Conservation (phyloP, 2,888 invertebrate species). For the Heliconius sara region DNA sequence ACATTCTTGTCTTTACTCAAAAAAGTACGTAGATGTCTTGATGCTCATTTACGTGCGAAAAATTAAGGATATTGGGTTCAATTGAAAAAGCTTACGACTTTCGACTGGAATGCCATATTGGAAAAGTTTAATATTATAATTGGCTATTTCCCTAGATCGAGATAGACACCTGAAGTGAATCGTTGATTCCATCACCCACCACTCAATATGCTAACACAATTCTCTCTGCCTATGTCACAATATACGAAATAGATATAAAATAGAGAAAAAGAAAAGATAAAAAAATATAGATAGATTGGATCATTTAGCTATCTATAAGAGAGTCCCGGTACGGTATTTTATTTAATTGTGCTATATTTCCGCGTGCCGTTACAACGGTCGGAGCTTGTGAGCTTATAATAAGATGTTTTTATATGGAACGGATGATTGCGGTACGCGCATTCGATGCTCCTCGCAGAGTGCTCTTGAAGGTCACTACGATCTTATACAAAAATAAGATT, state of each 20-base stretch:
- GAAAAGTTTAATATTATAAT: not conserved
- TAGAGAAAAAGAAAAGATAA: not conserved
- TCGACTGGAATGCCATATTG: too few relatives aligned
- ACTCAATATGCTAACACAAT: not conserved
- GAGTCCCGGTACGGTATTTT: constrained; percentile 32
- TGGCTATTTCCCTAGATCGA: not conserved
- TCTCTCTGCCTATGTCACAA: not conserved
- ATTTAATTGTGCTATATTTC: constrained; percentile 46
- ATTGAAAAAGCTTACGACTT: too few relatives aligned
- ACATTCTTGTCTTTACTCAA: not conserved
- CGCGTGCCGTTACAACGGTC: constrained; percentile 45
- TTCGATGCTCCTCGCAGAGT: constrained; percentile 39
- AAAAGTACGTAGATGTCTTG: not conserved
- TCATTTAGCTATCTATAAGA: constrained; percentile 19
- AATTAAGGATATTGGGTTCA: too few relatives aligned
- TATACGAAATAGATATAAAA: not conserved
- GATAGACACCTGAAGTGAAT: not conserved
- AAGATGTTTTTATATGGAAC: constrained; percentile 44
- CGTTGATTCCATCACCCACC: not conserved
- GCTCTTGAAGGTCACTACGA: constrained; percentile 33
- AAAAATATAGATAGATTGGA: not conserved
- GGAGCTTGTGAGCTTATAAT: constrained; percentile 45
- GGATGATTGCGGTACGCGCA: constrained; percentile 44
- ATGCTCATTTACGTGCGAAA: not conserved
- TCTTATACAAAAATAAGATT: not conserved